Evolutionary conservation across 2,113 vertebrate genomes (phyloP).

Genomic region (Notothenia rossii): DNA sequence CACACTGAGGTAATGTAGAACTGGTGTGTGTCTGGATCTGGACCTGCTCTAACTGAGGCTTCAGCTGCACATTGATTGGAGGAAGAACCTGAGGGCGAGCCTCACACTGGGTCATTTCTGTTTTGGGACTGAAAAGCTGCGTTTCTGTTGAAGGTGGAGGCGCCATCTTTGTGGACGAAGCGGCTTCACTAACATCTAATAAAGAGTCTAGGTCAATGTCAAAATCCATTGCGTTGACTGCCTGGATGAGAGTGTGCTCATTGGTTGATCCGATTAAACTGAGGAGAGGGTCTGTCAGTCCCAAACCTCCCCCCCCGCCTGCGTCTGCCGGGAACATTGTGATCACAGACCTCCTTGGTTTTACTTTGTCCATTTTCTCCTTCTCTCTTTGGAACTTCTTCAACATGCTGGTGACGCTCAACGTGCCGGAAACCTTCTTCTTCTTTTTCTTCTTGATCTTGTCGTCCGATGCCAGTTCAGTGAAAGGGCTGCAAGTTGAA

Average conservation of each 20-base stretch:
- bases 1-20: neutral
- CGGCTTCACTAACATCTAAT: constrained; percentile 78
- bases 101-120: neutral
- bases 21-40: constrained; percentile 18
- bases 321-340: constrained; percentile 66
- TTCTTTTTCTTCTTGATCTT: constrained; percentile 86
- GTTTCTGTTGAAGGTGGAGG: constrained; percentile 34
- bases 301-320: constrained; percentile 53
- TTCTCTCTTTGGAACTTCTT: constrained; percentile 95
- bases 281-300: constrained; percentile 85
- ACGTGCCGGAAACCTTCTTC: constrained; percentile 82
- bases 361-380: constrained; percentile 80
- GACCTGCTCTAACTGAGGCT: constrained; percentile 18
- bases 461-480: constrained; percentile 64
- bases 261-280: constrained; percentile 87
- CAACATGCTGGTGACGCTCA: constrained; percentile 92
- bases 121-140: neutral
- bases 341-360: neutral
- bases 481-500: constrained; percentile 64
- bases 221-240: constrained; percentile 88
- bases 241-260: constrained; percentile 90
- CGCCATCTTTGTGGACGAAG: neutral
- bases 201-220: constrained; percentile 90
- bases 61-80: neutral
- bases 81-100: neutral